A percentile compares a stretch with the other conserved stretches of the same genome.
Evolutionary conservation across 2,888 invertebrate genomes (phyloP).

Genomic region (Drosophila robusta): DNA sequence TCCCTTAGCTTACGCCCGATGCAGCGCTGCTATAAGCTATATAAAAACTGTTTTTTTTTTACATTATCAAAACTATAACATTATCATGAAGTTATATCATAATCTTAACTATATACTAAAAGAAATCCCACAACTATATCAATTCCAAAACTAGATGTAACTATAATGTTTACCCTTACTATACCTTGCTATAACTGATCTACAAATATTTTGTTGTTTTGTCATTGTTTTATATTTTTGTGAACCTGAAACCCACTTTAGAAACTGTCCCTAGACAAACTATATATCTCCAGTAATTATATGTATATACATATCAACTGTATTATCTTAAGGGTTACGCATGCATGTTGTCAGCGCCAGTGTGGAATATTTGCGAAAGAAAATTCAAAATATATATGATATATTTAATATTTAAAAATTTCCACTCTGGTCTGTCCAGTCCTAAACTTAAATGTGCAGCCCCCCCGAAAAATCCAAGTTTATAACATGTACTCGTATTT

Average conservation of each 20-base stretch:
- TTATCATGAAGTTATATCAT: slow-evolving; percentile 4
- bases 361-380: slow-evolving; percentile 9
- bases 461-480: slow-evolving; percentile 12
- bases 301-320: slow-evolving; percentile 26
- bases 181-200: slow-evolving; percentile 19
- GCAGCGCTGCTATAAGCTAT: slow-evolving; percentile 74
- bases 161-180: slow-evolving; percentile 3
- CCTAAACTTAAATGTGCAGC: slow-evolving; percentile 29
- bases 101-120: background rate
- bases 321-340: slow-evolving; percentile 30
- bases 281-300: slow-evolving; percentile 21
- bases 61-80: background rate
- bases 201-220: slow-evolving; percentile 1
- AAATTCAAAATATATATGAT: background rate
- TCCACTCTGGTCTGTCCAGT: slow-evolving; percentile 28
- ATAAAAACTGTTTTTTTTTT: background rate
- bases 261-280: slow-evolving; percentile 26
- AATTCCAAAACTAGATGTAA: slow-evolving; percentile 1
- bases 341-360: slow-evolving; percentile 38
- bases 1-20: slow-evolving; percentile 64
- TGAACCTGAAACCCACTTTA: slow-evolving; percentile 6
- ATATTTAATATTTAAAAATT: background rate
- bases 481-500: slow-evolving; percentile 25
- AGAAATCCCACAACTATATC: background rate
- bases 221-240: slow-evolving; percentile 2